Percentiles rank a stretch among this genome's conserved stretches.
phyloP scores from a whole-genome alignment of 2,888 invertebrate genomes.

The Drosophila borborema region DNA sequence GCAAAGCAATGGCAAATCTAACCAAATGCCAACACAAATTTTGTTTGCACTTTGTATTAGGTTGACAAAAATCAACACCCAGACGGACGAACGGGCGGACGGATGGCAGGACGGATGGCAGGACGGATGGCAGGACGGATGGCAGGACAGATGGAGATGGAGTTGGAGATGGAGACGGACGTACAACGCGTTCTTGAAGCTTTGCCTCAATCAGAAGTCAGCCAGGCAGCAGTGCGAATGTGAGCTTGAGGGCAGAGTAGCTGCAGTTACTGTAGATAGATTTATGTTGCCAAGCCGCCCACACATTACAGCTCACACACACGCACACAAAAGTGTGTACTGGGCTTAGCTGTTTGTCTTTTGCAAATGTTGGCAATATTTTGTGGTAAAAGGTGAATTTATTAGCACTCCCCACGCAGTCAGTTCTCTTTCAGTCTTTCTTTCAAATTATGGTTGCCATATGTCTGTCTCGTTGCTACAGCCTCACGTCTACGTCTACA shows the following conservation, averaged over 20 bases:
- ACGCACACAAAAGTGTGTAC: neutral
- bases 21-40: slow-evolving; percentile 77
- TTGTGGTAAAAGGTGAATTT: slow-evolving; percentile 79
- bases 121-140: neutral
- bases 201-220: slow-evolving; percentile 55
- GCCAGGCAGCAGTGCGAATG: slow-evolving; percentile 6
- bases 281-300: slow-evolving; percentile 62
- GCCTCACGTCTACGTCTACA: neutral
- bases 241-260: neutral
- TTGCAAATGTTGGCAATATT: slow-evolving; percentile 77
- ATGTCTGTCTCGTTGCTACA: slow-evolving; percentile 31
- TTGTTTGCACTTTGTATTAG: slow-evolving; percentile 76
- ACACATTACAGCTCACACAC: slow-evolving; percentile 22
- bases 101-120: neutral
- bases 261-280: slow-evolving; percentile 45
- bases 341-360: slow-evolving; percentile 70
- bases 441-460: slow-evolving; percentile 55
- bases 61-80: slow-evolving; percentile 78
- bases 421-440: slow-evolving; percentile 42
- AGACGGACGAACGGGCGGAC: slow-evolving; percentile 6
- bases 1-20: slow-evolving; percentile 65
- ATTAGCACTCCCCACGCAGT: slow-evolving; percentile 61
- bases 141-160: neutral
- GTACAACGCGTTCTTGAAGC: slow-evolving; percentile 18
- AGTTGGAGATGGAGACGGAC: neutral